Base-by-base conservation (phyloP, 2,797 vertebrate genomes). In the Pipistrellus pipistrellus region DNA sequence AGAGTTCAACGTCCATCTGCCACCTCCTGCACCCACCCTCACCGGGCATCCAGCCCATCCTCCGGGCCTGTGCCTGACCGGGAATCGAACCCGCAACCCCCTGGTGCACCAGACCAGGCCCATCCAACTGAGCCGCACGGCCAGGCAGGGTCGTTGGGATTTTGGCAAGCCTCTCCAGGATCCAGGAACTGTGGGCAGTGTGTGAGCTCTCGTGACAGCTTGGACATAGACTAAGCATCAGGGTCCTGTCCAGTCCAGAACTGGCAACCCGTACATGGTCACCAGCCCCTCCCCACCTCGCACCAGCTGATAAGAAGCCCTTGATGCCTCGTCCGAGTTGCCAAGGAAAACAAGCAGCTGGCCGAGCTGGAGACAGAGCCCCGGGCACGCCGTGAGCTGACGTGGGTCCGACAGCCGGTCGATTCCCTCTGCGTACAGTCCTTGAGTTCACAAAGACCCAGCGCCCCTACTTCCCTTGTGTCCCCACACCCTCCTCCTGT, bases 361-460 rank as follows among this genome's bases (percentile, higher is more conserved):
- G 68, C 66, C 41, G 44, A 82, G 38, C 18, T 35, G 38, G 82
- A 66, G 69, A 5, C 51, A 11, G 62, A n/a, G 64, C 6, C 64
- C 46, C 4, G 1, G 51, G 55, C 32, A 2, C 44, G 21, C 57
- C 23, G 10, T 0, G 46, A 3, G 8, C 8, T 5, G 48, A 32
- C 8, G 3, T 25, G 11, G 1, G 2, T 3, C 27, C 21, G 41
- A 6, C 6, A 10, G 0, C 4, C 14, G 12, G 0, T 3, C 17
- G 41, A 13, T 18, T 64, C 38, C 41, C 27, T 27, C 4, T 9
- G 4, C 44, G n/a, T 4, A 8, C 27, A 5, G 2, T 7, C 0
- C 17, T 32, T 9, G 30, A 64, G 12, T 53, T 80, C 6, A 48
- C 32, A 38, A 3, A 46, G 18, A 18, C 11, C 12, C n/a, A 71